Evolutionary conservation across 2,113 vertebrate species (phyloP), one percentile per base, ranked within the genome.

Genomic region (Ia io): DNA sequence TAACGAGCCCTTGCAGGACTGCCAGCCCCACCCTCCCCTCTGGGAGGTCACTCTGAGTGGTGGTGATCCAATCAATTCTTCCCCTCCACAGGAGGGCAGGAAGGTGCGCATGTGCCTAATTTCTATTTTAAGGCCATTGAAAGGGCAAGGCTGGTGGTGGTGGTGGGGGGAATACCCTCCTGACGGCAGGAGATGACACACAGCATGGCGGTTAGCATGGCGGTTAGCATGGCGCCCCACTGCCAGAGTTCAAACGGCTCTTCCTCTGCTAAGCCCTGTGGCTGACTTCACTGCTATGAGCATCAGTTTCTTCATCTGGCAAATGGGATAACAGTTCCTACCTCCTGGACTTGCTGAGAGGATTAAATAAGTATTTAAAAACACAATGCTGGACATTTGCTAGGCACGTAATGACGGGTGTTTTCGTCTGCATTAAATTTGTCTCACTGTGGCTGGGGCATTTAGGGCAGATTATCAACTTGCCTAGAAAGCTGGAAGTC

Each of bases 241-340:
- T 9, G 13, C 49, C 77, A 6, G 12, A 61, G n/a, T 76, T 67
- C 76, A 49, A 32, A 40, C 0, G 70, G 40, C 3, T 42, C 30
- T 22, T 40, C 18, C 73, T 78, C 40, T 49, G 49, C 49, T 37
- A 35, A 30, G 65, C 16, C 23, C 56, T 5, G 12, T 35, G 80
- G 71, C 35, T 49, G n/a, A 59, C 10, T 85, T 65, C 40, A 49
- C 18, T 53, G 40, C 42, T 49, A 0, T n/a, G 18, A 74, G 32
- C 35, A 79, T 91, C 74, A 65, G 67, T 86, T 94, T 90, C 44
- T 44, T 92, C 51, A 90, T 30, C 25, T 59, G 74, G n/a, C 71
- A 88, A 89, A 82, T 6, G 42, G 35, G 3, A 71, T 25, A 32
- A 59, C 5, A 89, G 40, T 32, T 63, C 37, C 56, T 23, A 53